Base-by-base conservation (phyloP, 2,888 invertebrate species). In the Apotomis betuletana region DNA sequence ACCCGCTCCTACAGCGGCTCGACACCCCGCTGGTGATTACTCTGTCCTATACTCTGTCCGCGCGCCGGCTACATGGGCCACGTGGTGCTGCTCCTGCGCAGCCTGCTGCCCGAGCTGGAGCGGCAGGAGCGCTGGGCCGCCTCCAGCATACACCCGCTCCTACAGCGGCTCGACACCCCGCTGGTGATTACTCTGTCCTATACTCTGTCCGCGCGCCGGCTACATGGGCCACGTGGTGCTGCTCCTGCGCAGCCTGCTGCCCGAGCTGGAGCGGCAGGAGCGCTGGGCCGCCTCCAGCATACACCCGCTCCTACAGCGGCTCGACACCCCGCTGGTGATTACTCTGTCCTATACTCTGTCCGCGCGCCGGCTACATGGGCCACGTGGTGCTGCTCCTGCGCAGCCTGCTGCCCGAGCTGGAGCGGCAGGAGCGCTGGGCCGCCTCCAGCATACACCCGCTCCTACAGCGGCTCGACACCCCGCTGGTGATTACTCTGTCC, bases 11-110 rank as follows among this genome's bases (percentile, higher is more conserved):
- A 75, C 80, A 78, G 75, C 79, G 80, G 1, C 86, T 81, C 78
- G 85, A 86, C 78, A 85, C 86, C 76, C 90, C 90, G 75, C 87
- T 90, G 46, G 90, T 88, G 6, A 76, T 83, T 81, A 49, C 49
- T 49, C 3, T 49, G 10, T 10, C 3, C 8, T 0, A 49, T 49
- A 9, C 10, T 9, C 46, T 12, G 51, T 2, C 81, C 87, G 49
- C 86, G 95, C 76, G 85, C 88, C 77, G 95, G 94, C 9, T 94
- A 94, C 87, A 95, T 95, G 95, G 95, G 95, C 5, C 95, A 95
- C 88, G 87, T 95, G 80, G 90, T 94, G 27, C 88, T 90, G 80
- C 88, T 94, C 75, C 80, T 83, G 79, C 75, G 69, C 49, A 51
- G 71, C 70, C 77, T 77, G 76, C 74, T 70, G 44, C 64, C 64